A percentile compares a stretch with the other conserved stretches of the same genome.
Evolutionary conservation across 2,888 invertebrate genomes (phyloP).

Genomic region (Cantharis lateralis): DNA sequence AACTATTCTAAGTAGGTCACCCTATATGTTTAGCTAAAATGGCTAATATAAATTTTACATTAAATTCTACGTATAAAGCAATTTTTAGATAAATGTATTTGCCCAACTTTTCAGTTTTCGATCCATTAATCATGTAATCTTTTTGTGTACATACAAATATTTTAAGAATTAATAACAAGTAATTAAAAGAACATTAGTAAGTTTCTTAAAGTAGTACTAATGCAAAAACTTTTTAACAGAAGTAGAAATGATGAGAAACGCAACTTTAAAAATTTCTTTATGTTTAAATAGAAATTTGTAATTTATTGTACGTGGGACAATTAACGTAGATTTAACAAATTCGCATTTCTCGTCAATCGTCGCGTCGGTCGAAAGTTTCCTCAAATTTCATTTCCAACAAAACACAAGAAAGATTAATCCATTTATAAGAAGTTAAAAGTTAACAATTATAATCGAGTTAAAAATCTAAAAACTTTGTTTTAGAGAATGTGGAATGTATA

Average conservation of each 20-base stretch:
- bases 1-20: neutral
- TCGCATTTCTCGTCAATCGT: neutral
- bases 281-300: neutral
- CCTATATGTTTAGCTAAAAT: neutral
- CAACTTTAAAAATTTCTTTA: neutral
- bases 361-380: too few species aligned
- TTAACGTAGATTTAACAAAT: neutral
- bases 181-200: neutral
- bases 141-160: neutral
- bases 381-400: neutral
- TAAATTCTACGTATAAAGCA: neutral
- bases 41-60: neutral
- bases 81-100: neutral
- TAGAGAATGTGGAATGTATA: neutral
- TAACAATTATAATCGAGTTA: neutral
- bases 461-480: neutral
- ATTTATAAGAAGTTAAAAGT: neutral
- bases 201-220: neutral
- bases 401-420: neutral
- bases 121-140: neutral
- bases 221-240: neutral
- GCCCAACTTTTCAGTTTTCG: neutral
- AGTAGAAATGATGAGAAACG: neutral
- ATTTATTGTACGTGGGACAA: neutral
- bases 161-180: neutral